Base-by-base conservation (phyloP, 1,140 invertebrate genomes). In the Brachionus calyciflorus region DNA sequence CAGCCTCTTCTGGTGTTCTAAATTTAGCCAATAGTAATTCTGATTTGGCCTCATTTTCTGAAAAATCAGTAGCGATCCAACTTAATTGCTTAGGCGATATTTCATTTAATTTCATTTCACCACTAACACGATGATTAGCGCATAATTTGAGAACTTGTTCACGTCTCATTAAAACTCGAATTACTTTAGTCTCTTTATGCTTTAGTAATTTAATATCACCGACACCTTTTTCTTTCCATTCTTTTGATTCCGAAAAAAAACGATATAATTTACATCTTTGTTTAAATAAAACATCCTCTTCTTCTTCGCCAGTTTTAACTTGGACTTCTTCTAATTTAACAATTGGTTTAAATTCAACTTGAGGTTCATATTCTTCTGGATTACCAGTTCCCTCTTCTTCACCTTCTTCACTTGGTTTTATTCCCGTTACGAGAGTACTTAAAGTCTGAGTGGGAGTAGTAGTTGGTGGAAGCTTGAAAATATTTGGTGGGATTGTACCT, bases 301-400 rank as follows among this genome's bases (percentile, higher is more conserved):
- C 87, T 83, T 94, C 92, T 85, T 93, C 92, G 2, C 92, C 92
- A 9, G 92, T 93, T 28, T 87, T 89, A 0, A 91, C 87, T 78
- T 89, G 46, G 1, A 73, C 69, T 73, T 73, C 69, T 28, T 73
- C 51, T 19, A 73, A 41, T 24, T 73, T 17, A 19, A 73, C 69
- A n/a, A 73, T 40, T 17, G 69, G 69, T 49, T 73, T 73, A 24
- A 73, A 73, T n/a, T 73, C 69, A 40, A 37, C 19, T 51, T 49
- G 46, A 19, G 69, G 69, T 46, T 73, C 69, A 30, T 51, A 73
- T 14, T 73, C 69, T 73, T 73, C 69, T 14, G 69, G 69, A 55
- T 73, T 41, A 30, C 4, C 69, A 44, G 17, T 12, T 12, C 12
- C 40, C 33, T 73, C 24, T 28, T n/a, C 46, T 48, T 49, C 41